Conservation (phyloP, 2,113 vertebrate species). For the Bettongia penicillata region DNA sequence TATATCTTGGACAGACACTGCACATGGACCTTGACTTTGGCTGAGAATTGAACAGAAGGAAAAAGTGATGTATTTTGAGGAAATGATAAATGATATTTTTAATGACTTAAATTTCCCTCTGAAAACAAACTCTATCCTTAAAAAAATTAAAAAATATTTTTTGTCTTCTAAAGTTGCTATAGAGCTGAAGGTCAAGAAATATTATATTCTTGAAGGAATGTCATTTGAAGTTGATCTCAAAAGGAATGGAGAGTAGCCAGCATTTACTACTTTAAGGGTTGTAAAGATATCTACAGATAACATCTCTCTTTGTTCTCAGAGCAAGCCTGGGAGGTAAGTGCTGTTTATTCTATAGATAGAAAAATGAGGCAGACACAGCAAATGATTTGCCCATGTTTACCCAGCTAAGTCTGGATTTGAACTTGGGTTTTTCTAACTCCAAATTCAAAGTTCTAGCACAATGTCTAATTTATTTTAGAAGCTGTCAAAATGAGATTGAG, state of each 20-base stretch:
- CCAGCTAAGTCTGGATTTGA: neutral
- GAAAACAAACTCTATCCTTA: neutral
- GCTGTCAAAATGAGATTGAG: constrained; percentile 21
- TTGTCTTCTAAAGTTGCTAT: too few relatives aligned
- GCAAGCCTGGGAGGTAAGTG: neutral
- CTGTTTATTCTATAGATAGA: neutral
- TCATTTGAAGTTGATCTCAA: neutral
- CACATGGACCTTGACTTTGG: neutral
- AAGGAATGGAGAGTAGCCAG: neutral
- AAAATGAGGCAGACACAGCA: neutral
- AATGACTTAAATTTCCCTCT: neutral
- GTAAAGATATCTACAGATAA: neutral
- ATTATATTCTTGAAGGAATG: neutral
- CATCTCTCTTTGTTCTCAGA: neutral
- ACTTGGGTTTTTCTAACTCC: neutral
- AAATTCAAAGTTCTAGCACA: neutral
- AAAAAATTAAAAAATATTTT: too few relatives aligned
- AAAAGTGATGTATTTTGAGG: neutral
- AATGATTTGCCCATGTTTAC: neutral
- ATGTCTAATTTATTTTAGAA: constrained; percentile 35
- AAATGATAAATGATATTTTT: neutral
- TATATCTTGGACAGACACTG: neutral
- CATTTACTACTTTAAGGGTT: neutral
- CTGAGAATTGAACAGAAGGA: neutral
- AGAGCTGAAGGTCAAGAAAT: neutral